Conservation (phyloP, 2,113 vertebrate species). For the Lonchura striata region DNA sequence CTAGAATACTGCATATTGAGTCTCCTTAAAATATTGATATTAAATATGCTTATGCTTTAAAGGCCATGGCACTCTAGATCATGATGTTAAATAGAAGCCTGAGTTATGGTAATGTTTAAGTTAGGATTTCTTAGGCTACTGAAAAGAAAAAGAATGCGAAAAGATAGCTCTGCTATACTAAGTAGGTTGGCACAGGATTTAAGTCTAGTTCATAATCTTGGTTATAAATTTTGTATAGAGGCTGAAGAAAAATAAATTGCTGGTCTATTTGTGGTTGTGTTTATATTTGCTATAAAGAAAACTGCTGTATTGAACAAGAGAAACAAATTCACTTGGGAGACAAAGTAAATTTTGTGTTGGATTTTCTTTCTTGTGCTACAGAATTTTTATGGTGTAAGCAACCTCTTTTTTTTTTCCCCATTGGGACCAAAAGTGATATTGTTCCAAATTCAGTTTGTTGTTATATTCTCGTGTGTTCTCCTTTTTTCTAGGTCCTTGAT, state of each 20-base stretch:
- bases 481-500: neutral
- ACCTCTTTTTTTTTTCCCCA: neutral
- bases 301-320: neutral
- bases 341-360: neutral
- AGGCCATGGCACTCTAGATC: neutral
- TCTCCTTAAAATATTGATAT: neutral
- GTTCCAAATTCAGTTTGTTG: conserved; percentile 16
- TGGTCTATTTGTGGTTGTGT: neutral
- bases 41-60: neutral
- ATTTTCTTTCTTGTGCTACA: neutral
- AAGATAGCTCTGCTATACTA: neutral
- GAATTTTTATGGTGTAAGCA: neutral
- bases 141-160: neutral
- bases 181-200: neutral
- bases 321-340: neutral
- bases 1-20: neutral
- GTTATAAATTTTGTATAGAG: neutral
- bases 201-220: neutral
- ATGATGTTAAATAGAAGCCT: neutral
- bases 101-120: neutral
- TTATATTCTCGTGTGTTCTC: neutral
- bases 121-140: neutral
- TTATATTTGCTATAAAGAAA: neutral
- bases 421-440: neutral
- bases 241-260: neutral